Evolutionary conservation across 2,888 invertebrate genomes (phyloP), one percentile per base, ranked within the genome.

Genomic region (Clitarchus hookeri): DNA sequence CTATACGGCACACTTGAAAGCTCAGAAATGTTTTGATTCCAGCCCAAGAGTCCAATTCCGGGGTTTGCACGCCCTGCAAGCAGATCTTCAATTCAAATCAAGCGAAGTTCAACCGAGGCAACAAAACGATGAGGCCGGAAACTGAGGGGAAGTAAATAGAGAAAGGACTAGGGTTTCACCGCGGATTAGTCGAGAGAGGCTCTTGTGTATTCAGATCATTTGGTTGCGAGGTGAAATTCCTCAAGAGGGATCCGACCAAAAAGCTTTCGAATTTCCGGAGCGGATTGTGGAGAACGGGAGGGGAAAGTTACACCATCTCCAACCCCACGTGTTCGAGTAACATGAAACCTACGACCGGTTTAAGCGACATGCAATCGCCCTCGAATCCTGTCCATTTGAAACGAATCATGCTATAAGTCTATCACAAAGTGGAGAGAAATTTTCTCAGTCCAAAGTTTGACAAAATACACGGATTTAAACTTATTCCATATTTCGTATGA

Each of bases 161-260:
- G 65, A 65, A 65, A 65, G 65, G 65, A 65, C 23, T 6, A 65
- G 65, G n/a, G 23, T 65, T n/a, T n/a, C 19, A 19, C 19, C 65
- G 65, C 65, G 65, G 65, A 65, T 65, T n/a, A 65, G 65, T 65
- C 65, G 65, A 65, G 65, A 23, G 65, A 65, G 65, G 65, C 65
- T 65, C 65, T 65, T 65, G 8, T 65, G n/a, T 65, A 65, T 65
- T 65, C 65, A n/a, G 65, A 65, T 65, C 65, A 65, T 65, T 65
- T 65, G 65, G 65, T 65, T 65, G 65, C 65, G 65, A 65, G 65
- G 65, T 65, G 65, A n/a, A 65, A 65, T 65, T 65, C 65, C 65
- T 65, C n/a, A 19, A n/a, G 23, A 23, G 65, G 65, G 65, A 65
- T n/a, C 65, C 19, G 65, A 65, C 19, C 19, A 65, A 65, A 53